A percentile compares a stretch with the other conserved stretches of the same genome.
Evolutionary conservation across 2,113 vertebrate species (phyloP).

Genomic region (Gopherus evgoodei): DNA sequence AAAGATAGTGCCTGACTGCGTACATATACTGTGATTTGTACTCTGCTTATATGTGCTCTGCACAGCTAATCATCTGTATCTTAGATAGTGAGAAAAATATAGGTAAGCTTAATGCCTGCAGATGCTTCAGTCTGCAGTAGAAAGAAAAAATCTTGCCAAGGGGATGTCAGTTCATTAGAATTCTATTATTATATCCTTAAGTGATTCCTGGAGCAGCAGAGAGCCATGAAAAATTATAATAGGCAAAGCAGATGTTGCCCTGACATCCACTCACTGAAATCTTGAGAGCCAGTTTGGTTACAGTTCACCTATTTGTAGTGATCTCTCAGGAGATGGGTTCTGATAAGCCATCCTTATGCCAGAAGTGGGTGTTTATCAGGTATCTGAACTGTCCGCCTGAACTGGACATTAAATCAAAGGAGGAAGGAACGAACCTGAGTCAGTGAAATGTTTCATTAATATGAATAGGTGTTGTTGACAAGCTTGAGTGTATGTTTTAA

Average conservation of each 20-base stretch:
- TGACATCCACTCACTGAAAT: neutral
- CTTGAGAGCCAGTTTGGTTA: neutral
- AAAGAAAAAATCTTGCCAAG: neutral
- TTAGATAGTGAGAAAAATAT: neutral
- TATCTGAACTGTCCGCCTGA: neutral
- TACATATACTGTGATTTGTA: neutral
- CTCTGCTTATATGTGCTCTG: neutral
- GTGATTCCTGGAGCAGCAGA: neutral
- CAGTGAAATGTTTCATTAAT: slow-evolving; percentile 31
- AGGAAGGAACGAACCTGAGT: neutral
- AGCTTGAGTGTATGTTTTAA: neutral
- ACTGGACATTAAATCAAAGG: neutral
- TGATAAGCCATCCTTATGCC: neutral
- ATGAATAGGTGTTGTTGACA: neutral
- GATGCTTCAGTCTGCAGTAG: neutral
- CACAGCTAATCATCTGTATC: neutral
- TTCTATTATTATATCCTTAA: neutral
- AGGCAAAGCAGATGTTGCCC: slow-evolving; percentile 4
- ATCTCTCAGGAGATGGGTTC: neutral
- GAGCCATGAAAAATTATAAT: neutral
- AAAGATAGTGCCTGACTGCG: neutral
- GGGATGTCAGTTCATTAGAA: slow-evolving; percentile 13
- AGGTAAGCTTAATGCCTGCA: neutral
- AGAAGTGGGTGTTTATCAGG: neutral
- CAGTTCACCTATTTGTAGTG: neutral